These are phyloP conservation scores for Antedon mediterranea DNA, from an alignment of 53 echinoderm and acorn worm genomes.

Conservation along the genomic window DNA sequence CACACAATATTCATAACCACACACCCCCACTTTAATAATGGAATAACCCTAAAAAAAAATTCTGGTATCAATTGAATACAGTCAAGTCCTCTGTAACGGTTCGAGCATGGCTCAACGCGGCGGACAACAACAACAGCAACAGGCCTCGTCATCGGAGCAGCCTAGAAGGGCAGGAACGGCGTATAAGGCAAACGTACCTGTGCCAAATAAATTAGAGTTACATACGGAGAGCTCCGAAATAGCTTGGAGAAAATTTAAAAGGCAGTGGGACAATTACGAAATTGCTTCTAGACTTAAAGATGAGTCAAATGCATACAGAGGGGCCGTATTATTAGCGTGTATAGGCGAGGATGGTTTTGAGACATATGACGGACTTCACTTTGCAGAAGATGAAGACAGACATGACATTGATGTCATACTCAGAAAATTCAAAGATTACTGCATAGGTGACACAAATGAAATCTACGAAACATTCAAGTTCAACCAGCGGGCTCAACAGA, in stretches of 20 bases:
- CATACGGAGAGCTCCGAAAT: too few relatives aligned
- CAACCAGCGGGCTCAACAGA: slow-evolving; percentile 18
- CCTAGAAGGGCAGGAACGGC: too few relatives aligned
- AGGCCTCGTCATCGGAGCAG: too few relatives aligned
- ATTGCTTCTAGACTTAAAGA: slow-evolving; percentile 16
- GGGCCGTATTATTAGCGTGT: slow-evolving; percentile 30
- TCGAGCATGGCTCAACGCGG: too few relatives aligned
- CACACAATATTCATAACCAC: too few relatives aligned
- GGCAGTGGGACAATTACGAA: slow-evolving; percentile 35
- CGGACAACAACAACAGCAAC: too few relatives aligned
- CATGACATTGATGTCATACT: slow-evolving; percentile 16
- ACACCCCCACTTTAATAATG: too few relatives aligned
- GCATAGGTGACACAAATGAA: slow-evolving; percentile 18
- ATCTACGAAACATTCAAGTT: slow-evolving; percentile 30
- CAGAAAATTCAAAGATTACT: slow-evolving; percentile 17
- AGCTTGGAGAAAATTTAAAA: not conserved
- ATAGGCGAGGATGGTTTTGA: slow-evolving; percentile 30
- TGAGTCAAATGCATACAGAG: slow-evolving; percentile 2
- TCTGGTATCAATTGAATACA: too few relatives aligned
- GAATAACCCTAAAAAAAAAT: too few relatives aligned
- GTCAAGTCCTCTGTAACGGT: too few relatives aligned
- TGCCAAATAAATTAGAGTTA: too few relatives aligned
- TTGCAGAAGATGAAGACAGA: slow-evolving; percentile 19
- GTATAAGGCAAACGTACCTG: too few relatives aligned
- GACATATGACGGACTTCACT: slow-evolving; percentile 31